These are phyloP conservation scores for Oscheius sp. DNA, from an alignment of 2,888 invertebrate species.

Conservation along the genomic window DNA sequence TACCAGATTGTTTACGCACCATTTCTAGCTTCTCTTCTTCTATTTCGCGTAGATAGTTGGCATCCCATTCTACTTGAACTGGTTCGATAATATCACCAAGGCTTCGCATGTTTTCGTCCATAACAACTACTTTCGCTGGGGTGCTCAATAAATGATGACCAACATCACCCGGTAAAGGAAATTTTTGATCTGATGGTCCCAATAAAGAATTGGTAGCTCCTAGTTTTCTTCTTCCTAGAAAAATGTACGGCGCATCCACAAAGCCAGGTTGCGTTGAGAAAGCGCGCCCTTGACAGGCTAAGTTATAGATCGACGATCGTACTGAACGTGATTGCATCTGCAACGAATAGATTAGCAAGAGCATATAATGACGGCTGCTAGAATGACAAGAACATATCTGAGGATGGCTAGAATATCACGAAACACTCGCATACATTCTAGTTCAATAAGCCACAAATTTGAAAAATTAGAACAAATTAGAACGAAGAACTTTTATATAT, in stretches of 20 bases:
- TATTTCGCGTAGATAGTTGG: neutral
- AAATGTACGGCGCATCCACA: neutral
- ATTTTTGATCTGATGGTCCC: slow-evolving; percentile 54
- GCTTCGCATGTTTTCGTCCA: neutral
- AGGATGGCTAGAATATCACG: no score
- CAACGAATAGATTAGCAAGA: no score
- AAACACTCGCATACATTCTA: no score
- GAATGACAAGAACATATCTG: no score
- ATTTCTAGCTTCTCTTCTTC: slow-evolving; percentile 37
- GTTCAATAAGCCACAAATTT: no score
- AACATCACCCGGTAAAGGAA: slow-evolving; percentile 59
- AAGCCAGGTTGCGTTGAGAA: slow-evolving; percentile 1
- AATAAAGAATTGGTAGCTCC: neutral
- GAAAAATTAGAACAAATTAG: no score
- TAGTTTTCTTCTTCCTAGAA: neutral
- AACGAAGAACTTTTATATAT: no score
- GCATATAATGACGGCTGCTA: no score
- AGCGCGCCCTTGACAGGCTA: neutral
- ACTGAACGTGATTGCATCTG: no score
- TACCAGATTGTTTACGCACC: slow-evolving; percentile 41
- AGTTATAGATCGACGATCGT: no score
- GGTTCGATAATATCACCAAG: neutral
- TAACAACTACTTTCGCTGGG: neutral
- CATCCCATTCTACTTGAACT: neutral
- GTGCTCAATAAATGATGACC: slow-evolving; percentile 4